Percentiles rank a stretch among this genome's conserved stretches.
Evolutionary conservation across 2,888 invertebrate species (phyloP).

Genomic region (Onchidella celtica): DNA sequence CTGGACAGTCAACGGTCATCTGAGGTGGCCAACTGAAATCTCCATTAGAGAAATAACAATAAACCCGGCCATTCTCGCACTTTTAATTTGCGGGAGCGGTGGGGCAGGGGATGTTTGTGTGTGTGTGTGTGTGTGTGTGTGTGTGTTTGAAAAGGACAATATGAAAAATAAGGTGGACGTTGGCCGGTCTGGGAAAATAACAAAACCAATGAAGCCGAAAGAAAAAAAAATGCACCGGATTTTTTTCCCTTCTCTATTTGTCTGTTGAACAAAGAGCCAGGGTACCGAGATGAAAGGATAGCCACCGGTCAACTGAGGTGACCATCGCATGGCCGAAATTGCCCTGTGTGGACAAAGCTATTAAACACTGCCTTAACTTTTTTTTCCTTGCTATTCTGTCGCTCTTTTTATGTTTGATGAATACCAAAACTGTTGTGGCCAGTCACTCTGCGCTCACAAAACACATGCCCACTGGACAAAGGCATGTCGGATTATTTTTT

Average conservation of each 20-base stretch:
- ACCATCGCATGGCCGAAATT: slow-evolving; percentile 26
- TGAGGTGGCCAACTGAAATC: slow-evolving; percentile 28
- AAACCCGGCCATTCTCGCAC: not conserved
- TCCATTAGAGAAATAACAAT: slow-evolving; percentile 13
- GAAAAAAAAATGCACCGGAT: slow-evolving; percentile 8
- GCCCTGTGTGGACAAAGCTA: not conserved
- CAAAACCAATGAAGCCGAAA: not conserved
- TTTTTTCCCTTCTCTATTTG: not conserved
- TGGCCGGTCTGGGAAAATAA: not conserved
- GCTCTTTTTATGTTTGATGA: too few species aligned
- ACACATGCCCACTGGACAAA: not conserved
- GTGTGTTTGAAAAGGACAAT: too few species aligned
- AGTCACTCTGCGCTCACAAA: too few species aligned
- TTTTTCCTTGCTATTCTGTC: too few species aligned
- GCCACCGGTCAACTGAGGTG: slow-evolving; percentile 41
- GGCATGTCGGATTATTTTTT: not conserved
- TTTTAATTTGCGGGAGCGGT: too few species aligned
- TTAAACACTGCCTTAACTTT: not conserved
- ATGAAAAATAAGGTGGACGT: not conserved
- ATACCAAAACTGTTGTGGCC: slow-evolving; percentile 28
- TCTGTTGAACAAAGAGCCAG: slow-evolving; percentile 1
- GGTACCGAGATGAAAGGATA: slow-evolving; percentile 29
- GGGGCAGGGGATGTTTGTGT: too few species aligned
- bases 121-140: too few species aligned
- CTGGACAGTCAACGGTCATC: slow-evolving; percentile 22